phyloP scores from a whole-genome alignment of 2,113 vertebrate genomes.

The Perognathus longimembris region DNA sequence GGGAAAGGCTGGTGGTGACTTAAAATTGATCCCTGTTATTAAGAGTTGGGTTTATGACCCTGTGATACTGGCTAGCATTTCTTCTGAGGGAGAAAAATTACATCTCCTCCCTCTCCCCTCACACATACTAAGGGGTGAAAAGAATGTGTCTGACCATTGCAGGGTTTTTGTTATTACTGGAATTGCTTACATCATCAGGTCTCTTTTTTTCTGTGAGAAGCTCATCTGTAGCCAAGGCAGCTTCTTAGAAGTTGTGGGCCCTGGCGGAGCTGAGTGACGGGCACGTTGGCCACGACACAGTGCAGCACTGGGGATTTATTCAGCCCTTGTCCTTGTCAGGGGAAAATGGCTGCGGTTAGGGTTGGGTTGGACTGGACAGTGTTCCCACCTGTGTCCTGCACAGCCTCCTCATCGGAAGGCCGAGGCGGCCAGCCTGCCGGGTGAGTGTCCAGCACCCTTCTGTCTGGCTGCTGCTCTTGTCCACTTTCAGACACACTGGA shows the following conservation, averaged over 20 bases:
- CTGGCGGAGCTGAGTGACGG: slow-evolving; percentile 55
- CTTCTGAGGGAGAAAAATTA: not conserved
- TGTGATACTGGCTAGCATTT: not conserved
- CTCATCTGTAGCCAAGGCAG: slow-evolving; percentile 60
- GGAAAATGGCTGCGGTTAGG: slow-evolving; percentile 83
- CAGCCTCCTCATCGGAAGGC: slow-evolving; percentile 1
- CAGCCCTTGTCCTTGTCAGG: slow-evolving; percentile 81
- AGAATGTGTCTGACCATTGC: not conserved
- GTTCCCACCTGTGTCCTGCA: slow-evolving; percentile 58
- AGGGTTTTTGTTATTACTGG: slow-evolving; percentile 15
- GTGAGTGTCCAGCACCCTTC: accelerated
- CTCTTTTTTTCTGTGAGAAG: slow-evolving; percentile 17
- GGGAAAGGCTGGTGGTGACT: not conserved
- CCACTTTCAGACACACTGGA: slow-evolving; percentile 39
- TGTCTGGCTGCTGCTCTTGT: slow-evolving; percentile 1
- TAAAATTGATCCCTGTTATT: not conserved
- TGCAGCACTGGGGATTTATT: slow-evolving; percentile 66
- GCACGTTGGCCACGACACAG: not conserved
- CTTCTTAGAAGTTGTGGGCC: too few species aligned
- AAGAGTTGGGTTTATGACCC: not conserved
- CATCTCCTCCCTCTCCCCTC: not conserved
- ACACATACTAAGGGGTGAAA: not conserved
- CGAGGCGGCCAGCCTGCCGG: not conserved
- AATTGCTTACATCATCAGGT: not conserved
- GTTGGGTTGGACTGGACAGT: slow-evolving; percentile 76